Evolutionary conservation across 2,113 vertebrate genomes (phyloP).

Genomic region (Beaufortia kweichowensis): DNA sequence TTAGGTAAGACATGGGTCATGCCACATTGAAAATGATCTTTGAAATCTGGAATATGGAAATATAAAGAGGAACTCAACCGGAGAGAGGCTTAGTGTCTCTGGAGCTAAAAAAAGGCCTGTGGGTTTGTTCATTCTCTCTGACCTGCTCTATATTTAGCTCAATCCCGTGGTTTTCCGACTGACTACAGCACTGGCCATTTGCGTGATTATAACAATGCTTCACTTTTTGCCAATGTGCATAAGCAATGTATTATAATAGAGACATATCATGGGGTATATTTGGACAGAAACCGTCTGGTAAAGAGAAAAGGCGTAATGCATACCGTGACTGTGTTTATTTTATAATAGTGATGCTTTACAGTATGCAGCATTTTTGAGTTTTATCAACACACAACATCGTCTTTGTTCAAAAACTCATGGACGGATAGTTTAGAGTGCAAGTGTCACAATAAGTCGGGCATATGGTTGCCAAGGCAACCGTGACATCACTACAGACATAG

Average conservation of each 20-base stretch:
- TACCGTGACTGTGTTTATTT: neutral
- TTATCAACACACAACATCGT: neutral
- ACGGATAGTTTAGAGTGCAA: constrained; percentile 64
- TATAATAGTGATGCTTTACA: neutral
- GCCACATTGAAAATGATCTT: neutral
- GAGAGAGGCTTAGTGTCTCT: constrained; percentile 33
- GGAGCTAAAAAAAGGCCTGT: constrained; percentile 43
- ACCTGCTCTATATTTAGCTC: constrained; percentile 62
- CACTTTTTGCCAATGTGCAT: constrained; percentile 57
- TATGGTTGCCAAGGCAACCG: constrained; percentile 83
- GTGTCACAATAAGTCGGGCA: constrained; percentile 76
- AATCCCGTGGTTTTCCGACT: constrained; percentile 55
- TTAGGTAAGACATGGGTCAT: neutral
- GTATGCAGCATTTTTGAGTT: neutral
- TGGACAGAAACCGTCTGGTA: neutral
- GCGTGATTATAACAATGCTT: constrained; percentile 61
- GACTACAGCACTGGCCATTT: constrained; percentile 46
- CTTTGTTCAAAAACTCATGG: neutral
- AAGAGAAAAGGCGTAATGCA: constrained; percentile 28
- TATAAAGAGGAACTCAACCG: constrained; percentile 4
- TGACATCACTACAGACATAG: constrained; percentile 83
- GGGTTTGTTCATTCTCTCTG: constrained; percentile 45
- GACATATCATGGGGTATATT: constrained; percentile 29
- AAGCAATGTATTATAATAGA: constrained; percentile 59
- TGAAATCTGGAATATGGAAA: constrained; percentile 34